Evolutionary conservation across 2,888 invertebrate genomes (phyloP), one percentile per base, ranked within the genome.

Genomic region (Campopleginae sp.): DNA sequence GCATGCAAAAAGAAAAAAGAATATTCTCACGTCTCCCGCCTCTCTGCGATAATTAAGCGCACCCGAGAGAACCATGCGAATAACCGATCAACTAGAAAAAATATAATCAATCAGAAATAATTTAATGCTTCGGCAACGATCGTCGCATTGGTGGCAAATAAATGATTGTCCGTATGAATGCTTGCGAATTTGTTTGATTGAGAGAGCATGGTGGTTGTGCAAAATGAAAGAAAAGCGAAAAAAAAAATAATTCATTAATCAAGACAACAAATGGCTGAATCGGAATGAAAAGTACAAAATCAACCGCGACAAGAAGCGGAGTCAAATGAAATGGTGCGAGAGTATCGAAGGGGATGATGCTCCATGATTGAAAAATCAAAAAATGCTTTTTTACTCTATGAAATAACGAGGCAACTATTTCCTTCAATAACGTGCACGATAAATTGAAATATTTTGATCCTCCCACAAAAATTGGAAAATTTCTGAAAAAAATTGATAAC

Each of bases 1-100:
- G 93, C 93, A 93, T 93, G 93, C 92, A 90, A 92, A 91, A 88
- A 88, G 87, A 83, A 85, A 87, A 70, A 88, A 87, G 88, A 86
- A 92, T 91, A 93, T 93, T 93, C 93, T 93, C 93, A 93, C 93
- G 91, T 93, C 93, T 93, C 93, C 93, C 93, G 93, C 92, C 93
- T 93, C 91, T 92, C 92, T 92, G 92, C 92, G 84, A 93, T 89
- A 90, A 82, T 80, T 42, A 92, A 90, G 91, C 91, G 91, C 91
- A 91, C 91, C 90, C 90, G 92, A 93, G 87, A 91, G 89, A 89
- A 27, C 54, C 66, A 48, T 91, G 90, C 91, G 79, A 86, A 84
- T 87, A 90, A 88, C 87, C 87, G 88, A 89, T 76, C 46, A 65
- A 33, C n/a, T 19, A 65, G 46, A 48, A 66, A 66, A 4, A 46